phyloP scores from a whole-genome alignment of 2,888 invertebrate genomes.

The Ichneumon xanthorius region DNA sequence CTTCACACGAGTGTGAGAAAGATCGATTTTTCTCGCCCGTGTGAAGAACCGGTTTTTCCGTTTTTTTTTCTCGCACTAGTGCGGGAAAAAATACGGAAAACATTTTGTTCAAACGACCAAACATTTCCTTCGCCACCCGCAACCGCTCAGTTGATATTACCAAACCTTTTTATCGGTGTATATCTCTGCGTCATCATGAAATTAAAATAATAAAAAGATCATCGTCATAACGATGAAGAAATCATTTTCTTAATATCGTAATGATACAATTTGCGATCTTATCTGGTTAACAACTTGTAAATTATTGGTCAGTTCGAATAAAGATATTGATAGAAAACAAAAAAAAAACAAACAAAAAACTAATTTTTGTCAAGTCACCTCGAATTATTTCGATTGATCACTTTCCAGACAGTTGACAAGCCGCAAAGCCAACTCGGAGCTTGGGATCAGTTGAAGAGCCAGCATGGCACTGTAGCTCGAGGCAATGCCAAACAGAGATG shows the following conservation, averaged over 20 bases:
- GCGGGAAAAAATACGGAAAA: too few relatives aligned
- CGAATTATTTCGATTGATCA: slow-evolving; percentile 64
- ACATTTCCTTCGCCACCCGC: too few relatives aligned
- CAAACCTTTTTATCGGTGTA: too few relatives aligned
- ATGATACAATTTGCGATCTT: not conserved
- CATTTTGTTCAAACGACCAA: too few relatives aligned
- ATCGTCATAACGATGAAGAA: not conserved
- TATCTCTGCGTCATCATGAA: too few relatives aligned
- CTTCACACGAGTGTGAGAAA: too few relatives aligned
- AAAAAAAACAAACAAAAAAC: too few relatives aligned
- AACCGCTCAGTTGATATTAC: too few relatives aligned
- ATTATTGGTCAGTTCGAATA: not conserved
- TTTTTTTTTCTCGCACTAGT: too few relatives aligned
- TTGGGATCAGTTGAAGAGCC: slow-evolving; percentile 21
- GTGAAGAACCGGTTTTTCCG: too few relatives aligned
- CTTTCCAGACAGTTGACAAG: slow-evolving; percentile 66
- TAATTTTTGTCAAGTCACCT: not conserved
- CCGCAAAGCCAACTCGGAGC: slow-evolving; percentile 47
- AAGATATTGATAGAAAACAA: not conserved
- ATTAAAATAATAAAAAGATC: too few relatives aligned
- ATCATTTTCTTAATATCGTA: not conserved
- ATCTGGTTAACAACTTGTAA: not conserved
- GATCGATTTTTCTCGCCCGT: too few relatives aligned
- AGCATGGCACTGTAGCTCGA: not conserved
- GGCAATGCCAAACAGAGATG: slow-evolving; percentile 35